A percentile compares a stretch with the other conserved stretches of the same genome.
Conservation (phyloP, 2,888 invertebrate species). For the Biston betularia region DNA sequence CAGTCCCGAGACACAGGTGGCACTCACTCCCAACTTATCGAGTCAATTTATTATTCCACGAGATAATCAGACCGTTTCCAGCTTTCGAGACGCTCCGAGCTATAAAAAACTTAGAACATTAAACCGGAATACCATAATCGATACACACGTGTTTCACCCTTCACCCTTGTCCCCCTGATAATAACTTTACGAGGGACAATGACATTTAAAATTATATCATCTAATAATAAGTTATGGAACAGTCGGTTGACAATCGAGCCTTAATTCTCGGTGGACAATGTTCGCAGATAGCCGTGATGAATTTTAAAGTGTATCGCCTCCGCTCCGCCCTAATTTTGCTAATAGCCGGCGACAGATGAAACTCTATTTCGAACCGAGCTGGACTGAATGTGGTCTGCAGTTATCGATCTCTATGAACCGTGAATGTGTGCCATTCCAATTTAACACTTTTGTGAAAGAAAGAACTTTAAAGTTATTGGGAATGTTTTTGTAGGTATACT, state of each 20-base stretch:
- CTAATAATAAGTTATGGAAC: slow-evolving; percentile 46
- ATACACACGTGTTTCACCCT: slow-evolving; percentile 73
- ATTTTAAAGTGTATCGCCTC: slow-evolving; percentile 62
- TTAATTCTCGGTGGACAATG: slow-evolving; percentile 66
- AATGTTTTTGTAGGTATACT: too few species aligned
- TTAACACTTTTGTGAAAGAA: slow-evolving; percentile 6
- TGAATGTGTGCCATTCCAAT: slow-evolving; percentile 16
- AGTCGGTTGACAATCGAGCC: slow-evolving; percentile 60
- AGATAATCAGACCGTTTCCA: slow-evolving; percentile 29
- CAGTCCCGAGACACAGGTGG: slow-evolving; percentile 30
- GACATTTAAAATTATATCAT: slow-evolving; percentile 79
- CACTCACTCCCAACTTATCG: slow-evolving; percentile 23
- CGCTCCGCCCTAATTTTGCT: slow-evolving; percentile 70
- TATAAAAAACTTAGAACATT: slow-evolving; percentile 51
- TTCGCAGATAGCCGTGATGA: slow-evolving; percentile 61
- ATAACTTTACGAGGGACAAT: slow-evolving; percentile 74
- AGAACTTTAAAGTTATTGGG: not conserved
- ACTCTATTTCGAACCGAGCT: slow-evolving; percentile 59
- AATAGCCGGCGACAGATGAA: slow-evolving; percentile 60
- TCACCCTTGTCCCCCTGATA: slow-evolving; percentile 73
- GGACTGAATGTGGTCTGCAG: slow-evolving; percentile 44
- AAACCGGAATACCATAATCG: slow-evolving; percentile 56
- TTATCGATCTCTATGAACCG: slow-evolving; percentile 19
- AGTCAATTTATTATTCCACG: slow-evolving; percentile 43
- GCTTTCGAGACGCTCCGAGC: slow-evolving; percentile 27